Evolutionary conservation across 2,113 vertebrate genomes (phyloP), one percentile per base, ranked within the genome.

Genomic region (Maccullochella peelii): DNA sequence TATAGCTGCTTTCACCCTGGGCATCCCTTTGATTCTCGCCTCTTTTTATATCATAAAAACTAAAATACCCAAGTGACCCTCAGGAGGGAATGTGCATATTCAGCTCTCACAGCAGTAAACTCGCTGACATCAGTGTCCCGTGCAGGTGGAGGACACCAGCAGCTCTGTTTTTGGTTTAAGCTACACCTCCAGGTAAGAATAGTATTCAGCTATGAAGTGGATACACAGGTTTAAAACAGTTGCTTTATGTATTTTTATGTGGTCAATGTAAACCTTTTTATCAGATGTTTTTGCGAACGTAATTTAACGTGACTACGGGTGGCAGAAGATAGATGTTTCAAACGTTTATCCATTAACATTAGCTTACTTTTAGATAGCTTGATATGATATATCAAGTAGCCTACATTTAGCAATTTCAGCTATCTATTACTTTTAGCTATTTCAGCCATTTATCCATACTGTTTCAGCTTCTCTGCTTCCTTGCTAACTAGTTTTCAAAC

Each of bases 1-100:
- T 75, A 33, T 33, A 75, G 75, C 83, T 86, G 67, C 68, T 84
- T 54, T 87, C 38, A 88, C 92, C 73, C 80, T 85, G 79, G 79
- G 73, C 77, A 61, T 77, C 86, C 86, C 79, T 91, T 85, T 80
- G 62, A 89, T 86, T 88, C 81, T 80, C 78, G 76, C 86, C 54
- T 88, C 63, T 84, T 89, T 93, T 88, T 84, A 75, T 84, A 88
- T 81, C 85, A 87, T 82, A 90, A 93, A 93, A 85, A 87, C 91
- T 92, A 92, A 91, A 94, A 93, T 91, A 93, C 71, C 82, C 63
- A 33, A 83, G 82, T 92, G 93, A 93, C 93, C 93, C 90, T 83
- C 74, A 81, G 86, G 88, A 91, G 85, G 68, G 71, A 67, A 90
- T 83, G 88, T 88, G 90, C 88, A 90, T 86, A 84, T 91, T 93